phyloP scores from a whole-genome alignment of 2,888 invertebrate species.

The Gandaritis pyraliata region DNA sequence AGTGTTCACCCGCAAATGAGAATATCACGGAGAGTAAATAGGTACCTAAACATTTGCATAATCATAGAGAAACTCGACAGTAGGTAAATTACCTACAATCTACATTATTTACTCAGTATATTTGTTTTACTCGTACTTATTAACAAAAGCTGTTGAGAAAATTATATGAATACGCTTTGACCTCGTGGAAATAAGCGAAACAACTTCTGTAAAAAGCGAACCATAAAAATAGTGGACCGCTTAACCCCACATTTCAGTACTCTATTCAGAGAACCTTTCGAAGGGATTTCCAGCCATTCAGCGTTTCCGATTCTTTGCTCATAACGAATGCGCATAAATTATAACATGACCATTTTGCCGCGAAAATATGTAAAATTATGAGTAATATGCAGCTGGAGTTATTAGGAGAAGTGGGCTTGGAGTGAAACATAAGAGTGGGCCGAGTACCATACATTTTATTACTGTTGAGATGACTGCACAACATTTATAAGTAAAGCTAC shows the following conservation, averaged over 20 bases:
- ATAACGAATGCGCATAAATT: slow-evolving; percentile 73
- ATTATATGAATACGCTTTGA: not conserved
- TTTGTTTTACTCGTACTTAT: not conserved
- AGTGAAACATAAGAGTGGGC: slow-evolving; percentile 17
- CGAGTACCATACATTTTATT: not conserved
- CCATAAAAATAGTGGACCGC: slow-evolving; percentile 16
- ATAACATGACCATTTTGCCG: slow-evolving; percentile 59
- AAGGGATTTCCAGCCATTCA: slow-evolving; percentile 44
- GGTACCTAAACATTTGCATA: too few relatives aligned
- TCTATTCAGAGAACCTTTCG: slow-evolving; percentile 22
- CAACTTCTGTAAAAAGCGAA: slow-evolving; percentile 14
- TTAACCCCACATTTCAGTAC: slow-evolving; percentile 7
- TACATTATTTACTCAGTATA: too few relatives aligned
- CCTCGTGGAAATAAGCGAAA: slow-evolving; percentile 3
- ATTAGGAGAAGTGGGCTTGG: slow-evolving; percentile 63
- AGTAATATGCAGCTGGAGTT: slow-evolving; percentile 60
- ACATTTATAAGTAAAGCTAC: too few relatives aligned
- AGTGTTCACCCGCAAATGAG: too few relatives aligned
- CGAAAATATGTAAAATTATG: slow-evolving; percentile 69
- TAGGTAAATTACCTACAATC: too few relatives aligned
- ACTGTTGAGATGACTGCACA: too few relatives aligned
- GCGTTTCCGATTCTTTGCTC: slow-evolving; percentile 57
- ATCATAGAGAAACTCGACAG: too few relatives aligned
- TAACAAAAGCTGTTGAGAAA: not conserved
- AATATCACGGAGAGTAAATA: too few relatives aligned